phyloP scores from a whole-genome alignment of 1,140 invertebrate species.

The Trypoxylus dichotomus region DNA sequence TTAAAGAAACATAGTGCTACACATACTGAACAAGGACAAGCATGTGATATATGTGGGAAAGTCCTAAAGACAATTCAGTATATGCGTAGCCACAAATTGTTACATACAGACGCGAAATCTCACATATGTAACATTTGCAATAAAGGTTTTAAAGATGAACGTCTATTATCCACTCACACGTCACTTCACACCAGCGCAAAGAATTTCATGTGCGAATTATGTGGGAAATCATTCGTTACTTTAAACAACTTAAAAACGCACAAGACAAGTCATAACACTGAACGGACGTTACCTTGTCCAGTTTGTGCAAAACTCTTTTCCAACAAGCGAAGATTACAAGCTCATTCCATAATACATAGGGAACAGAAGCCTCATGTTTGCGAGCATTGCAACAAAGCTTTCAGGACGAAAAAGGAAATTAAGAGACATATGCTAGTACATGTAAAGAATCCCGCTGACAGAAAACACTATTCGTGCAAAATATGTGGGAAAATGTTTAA shows the following conservation, averaged over 20 bases:
- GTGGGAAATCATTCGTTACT: background rate
- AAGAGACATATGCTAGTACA: background rate
- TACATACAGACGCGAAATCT: background rate
- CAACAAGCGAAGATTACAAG: background rate
- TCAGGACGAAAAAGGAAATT: background rate
- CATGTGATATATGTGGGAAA: background rate
- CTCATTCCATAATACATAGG: background rate
- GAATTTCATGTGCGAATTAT: background rate
- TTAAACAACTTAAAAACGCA: background rate
- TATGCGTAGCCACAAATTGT: background rate
- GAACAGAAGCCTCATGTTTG: background rate
- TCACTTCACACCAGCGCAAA: background rate
- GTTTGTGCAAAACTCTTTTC: background rate
- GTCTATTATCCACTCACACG: background rate
- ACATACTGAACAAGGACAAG: background rate
- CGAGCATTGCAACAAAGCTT: background rate
- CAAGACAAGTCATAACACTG: background rate
- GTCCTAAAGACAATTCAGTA: background rate
- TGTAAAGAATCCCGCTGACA: background rate
- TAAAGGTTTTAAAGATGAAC: background rate
- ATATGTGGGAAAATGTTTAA: background rate
- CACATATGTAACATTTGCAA: background rate
- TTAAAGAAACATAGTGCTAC: background rate
- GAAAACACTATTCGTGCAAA: background rate
- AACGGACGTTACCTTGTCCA: background rate